A percentile compares a stretch with the other conserved stretches of the same genome.
Conservation (phyloP, 1,140 invertebrate genomes). For the Caenorhabditis inopinata region DNA sequence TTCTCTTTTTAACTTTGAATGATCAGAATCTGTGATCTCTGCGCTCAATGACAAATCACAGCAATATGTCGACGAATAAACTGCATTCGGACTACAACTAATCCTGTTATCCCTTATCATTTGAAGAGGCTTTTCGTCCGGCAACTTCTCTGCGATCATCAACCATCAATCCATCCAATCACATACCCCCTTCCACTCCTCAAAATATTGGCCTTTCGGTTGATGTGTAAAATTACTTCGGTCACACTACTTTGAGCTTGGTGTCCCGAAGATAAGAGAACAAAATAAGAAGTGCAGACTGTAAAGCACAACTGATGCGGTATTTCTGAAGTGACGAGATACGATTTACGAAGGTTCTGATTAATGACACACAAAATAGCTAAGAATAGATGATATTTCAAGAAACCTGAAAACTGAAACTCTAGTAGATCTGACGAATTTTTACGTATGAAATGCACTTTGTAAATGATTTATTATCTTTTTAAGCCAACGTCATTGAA, state of each 20-base stretch:
- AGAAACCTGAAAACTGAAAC: no score
- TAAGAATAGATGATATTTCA: no score
- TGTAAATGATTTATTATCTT: no score
- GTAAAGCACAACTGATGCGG: constrained; percentile 12
- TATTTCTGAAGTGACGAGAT: not conserved
- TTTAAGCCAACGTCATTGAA: no score
- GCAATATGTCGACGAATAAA: not conserved
- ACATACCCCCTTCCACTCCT: constrained; percentile 18
- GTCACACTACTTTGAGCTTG: constrained; percentile 17
- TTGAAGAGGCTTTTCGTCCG: not conserved
- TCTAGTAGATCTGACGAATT: no score
- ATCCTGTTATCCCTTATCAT: constrained; percentile 27
- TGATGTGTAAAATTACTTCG: constrained; percentile 12
- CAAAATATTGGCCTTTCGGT: constrained; percentile 20
- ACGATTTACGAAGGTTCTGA: no score
- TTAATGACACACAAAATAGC: no score
- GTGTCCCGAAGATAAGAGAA: not conserved
- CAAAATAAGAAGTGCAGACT: constrained; percentile 3
- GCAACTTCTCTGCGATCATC: not conserved
- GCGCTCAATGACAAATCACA: not conserved
- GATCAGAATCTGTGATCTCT: not conserved
- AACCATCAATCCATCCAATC: constrained; percentile 11
- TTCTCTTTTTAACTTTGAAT: no score
- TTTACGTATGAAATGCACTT: no score
- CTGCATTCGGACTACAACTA: not conserved